Percentiles rank a stretch among this genome's conserved stretches.
These are phyloP conservation scores for Glaucidium brasilianum DNA, from an alignment of 2,113 vertebrate genomes.

Conservation along the genomic window DNA sequence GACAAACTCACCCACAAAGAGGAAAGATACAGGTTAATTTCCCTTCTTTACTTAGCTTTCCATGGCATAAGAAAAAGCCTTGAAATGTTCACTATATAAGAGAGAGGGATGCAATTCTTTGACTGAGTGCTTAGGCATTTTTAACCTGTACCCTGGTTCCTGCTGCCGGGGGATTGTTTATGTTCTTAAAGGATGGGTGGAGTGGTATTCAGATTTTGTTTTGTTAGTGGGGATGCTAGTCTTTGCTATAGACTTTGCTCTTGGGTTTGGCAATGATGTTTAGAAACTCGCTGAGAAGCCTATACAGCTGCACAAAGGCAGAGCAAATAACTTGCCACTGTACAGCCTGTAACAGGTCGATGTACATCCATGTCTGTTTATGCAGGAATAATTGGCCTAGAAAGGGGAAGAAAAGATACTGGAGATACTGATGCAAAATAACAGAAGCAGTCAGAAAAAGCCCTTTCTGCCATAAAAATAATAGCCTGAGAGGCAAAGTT, in stretches of 20 bases:
- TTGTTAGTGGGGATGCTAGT: neutral
- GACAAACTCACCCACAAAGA: neutral
- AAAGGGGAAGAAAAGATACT: neutral
- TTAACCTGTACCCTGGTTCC: neutral
- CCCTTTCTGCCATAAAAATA: neutral
- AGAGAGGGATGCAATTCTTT: neutral
- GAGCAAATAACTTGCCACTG: neutral
- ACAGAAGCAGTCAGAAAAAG: neutral
- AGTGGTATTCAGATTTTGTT: conserved; percentile 1
- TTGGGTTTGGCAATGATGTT: neutral
- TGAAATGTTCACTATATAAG: neutral
- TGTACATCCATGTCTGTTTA: neutral
- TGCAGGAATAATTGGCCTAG: neutral
- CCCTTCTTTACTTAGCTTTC: neutral
- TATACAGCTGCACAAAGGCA: neutral
- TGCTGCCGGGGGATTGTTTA: neutral
- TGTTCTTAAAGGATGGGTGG: neutral
- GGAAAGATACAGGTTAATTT: neutral
- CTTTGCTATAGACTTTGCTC: neutral
- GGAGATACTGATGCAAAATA: neutral
- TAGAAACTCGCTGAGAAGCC: neutral
- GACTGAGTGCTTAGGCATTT: neutral
- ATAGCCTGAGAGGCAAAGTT: neutral
- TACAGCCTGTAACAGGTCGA: neutral
- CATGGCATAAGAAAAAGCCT: neutral